These are phyloP conservation scores for Brachycybe producta DNA, from an alignment of 2,888 invertebrate species.

Conservation along the genomic window DNA sequence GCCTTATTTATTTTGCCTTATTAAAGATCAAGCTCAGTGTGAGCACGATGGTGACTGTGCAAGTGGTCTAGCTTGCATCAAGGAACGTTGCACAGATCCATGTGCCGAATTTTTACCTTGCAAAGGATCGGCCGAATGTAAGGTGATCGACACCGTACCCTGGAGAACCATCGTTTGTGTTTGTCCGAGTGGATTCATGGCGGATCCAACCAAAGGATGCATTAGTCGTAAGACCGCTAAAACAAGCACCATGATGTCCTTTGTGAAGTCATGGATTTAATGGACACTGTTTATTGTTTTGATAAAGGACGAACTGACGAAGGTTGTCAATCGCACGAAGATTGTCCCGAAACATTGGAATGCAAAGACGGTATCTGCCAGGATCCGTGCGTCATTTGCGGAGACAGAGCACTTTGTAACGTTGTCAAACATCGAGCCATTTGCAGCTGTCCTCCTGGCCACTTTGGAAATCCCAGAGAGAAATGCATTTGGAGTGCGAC, in stretches of 20 bases:
- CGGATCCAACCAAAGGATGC: slow-evolving; percentile 20
- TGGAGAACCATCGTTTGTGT: slow-evolving; percentile 80
- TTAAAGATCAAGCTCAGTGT: slow-evolving; percentile 38
- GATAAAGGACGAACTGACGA: slow-evolving; percentile 39
- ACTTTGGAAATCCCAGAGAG: slow-evolving; percentile 23
- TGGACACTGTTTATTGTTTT: background rate
- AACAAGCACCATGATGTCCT: no score
- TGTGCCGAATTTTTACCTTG: slow-evolving; percentile 23
- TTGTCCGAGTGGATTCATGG: slow-evolving; percentile 20
- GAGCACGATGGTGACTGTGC: slow-evolving; percentile 70
- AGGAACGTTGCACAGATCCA: slow-evolving; percentile 63
- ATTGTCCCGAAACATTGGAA: slow-evolving; percentile 58
- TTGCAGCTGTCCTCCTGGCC: slow-evolving; percentile 48
- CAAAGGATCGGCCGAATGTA: slow-evolving; percentile 39
- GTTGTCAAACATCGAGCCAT: slow-evolving; percentile 35
- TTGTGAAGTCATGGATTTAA: no score
- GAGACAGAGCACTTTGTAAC: slow-evolving; percentile 56
- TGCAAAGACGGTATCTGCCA: slow-evolving; percentile 52
- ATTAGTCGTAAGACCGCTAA: slow-evolving; percentile 21
- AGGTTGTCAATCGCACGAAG: slow-evolving; percentile 54
- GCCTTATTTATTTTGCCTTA: background rate
- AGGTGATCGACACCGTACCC: slow-evolving; percentile 68
- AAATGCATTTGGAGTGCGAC: slow-evolving; percentile 22
- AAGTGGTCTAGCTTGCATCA: slow-evolving; percentile 62
- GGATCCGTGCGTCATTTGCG: slow-evolving; percentile 26